A percentile compares a stretch with the other conserved stretches of the same genome.
Conservation (phyloP, 2,797 vertebrate species). For the Cossypha caffra region DNA sequence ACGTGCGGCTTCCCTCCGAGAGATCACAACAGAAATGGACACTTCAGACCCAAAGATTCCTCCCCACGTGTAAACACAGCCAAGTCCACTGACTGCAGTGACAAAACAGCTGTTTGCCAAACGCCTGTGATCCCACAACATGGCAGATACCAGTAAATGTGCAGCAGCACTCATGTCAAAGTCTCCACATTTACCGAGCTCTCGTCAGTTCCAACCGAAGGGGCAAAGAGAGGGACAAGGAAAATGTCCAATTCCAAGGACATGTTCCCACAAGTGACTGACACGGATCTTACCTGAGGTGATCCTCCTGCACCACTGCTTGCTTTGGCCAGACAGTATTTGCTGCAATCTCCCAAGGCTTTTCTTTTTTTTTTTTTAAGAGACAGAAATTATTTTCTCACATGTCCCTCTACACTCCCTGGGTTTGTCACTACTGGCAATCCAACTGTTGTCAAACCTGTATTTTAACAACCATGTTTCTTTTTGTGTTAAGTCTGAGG, state of each 20-base stretch:
- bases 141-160: neutral
- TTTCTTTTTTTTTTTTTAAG: neutral
- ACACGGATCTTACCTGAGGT: fast-evolving
- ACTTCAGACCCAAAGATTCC: neutral
- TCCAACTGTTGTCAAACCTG: neutral
- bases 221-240: neutral
- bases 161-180: neutral
- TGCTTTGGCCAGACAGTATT: neutral
- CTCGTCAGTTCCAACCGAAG: neutral
- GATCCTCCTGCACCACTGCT: neutral
- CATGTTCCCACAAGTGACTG: fast-evolving
- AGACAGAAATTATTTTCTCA: neutral
- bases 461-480: neutral
- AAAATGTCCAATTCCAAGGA: neutral
- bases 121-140: fast-evolving
- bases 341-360: neutral
- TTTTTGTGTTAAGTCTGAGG: neutral
- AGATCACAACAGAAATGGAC: neutral
- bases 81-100: neutral
- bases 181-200: neutral
- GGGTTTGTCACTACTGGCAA: neutral
- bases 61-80: neutral
- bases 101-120: neutral
- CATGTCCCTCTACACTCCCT: neutral
- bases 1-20: neutral